Evolutionary conservation across 2,888 invertebrate genomes (phyloP), one percentile per base, ranked within the genome.

Genomic region (Dynastes tityus): DNA sequence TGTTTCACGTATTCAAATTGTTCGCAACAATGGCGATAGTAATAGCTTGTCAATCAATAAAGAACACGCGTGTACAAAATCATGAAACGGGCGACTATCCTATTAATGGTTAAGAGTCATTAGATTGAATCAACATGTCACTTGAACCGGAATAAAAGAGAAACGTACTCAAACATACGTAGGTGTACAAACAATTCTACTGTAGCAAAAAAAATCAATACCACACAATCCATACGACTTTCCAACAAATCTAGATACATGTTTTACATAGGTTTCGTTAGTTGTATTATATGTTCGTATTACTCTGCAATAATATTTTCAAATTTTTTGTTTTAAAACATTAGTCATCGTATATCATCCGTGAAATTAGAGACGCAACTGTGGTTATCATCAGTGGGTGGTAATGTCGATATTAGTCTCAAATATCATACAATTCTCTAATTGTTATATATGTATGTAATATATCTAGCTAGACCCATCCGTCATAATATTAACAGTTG

Each of bases 91-190:
- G 27, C 6, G 68, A 51, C 29, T 68, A 49, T 68, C 51, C 29
- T 68, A 49, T 68, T 68, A 68, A 49, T 51, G 11, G 11, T 68
- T 68, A 22, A 11, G 49, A 40, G 65, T 40, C 16, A 16, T 65
- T 40, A 65, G 37, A 65, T 65, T 65, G 13, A 65, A 40, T 45
- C 51, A 49, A 68, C 27, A n/a, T 68, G 68, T 65, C 45, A 40
- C 27, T 68, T 45, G 27, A 22, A 55, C 6, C 4, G 55, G 13
- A n/a, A 40, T n/a, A 40, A 16, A 65, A 40, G 45, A 2, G 32
- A 65, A 65, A 65, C 37, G 40, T 1, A 11, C 2, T 65, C 40
- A 2, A n/a, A 65, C 22, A 40, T 40, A 40, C n/a, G 29, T 16
- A n/a, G 16, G 16, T 65, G 45, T 65, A 40, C 2, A n/a, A 37